Conservation (phyloP, 2,113 vertebrate species). For the Mormoops blainvillei region DNA sequence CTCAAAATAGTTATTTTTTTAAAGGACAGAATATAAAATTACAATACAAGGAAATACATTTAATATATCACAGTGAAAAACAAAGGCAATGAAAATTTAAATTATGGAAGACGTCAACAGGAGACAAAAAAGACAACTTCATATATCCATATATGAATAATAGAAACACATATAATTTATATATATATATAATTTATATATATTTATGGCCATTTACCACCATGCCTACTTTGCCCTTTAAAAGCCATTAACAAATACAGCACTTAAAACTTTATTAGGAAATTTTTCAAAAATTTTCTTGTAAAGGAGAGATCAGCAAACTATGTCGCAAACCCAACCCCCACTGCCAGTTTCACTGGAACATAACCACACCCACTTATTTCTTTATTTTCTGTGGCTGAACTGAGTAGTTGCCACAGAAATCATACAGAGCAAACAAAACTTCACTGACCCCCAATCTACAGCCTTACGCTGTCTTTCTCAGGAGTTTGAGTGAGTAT, state of each 20-base stretch:
- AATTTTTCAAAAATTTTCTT: not conserved
- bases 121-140: not conserved
- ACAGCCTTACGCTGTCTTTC: not conserved
- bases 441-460: not conserved
- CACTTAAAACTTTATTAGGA: not conserved
- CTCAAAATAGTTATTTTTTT: not conserved
- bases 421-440: not conserved
- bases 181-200: no score
- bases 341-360: not conserved
- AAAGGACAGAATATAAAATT: not conserved
- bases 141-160: not conserved
- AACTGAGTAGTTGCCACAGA: not conserved
- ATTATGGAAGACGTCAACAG: not conserved
- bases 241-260: not conserved
- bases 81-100: conserved; percentile 12
- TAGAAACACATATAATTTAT: not conserved
- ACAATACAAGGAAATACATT: not conserved
- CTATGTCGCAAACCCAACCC: not conserved
- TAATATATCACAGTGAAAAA: not conserved
- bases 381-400: not conserved
- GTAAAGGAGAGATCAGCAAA: not conserved
- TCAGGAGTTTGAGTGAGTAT: not conserved
- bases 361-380: not conserved
- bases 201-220: not conserved
- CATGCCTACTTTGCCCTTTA: not conserved